These are phyloP conservation scores for Scomber japonicus DNA, from an alignment of 2,113 vertebrate species.

Conservation along the genomic window DNA sequence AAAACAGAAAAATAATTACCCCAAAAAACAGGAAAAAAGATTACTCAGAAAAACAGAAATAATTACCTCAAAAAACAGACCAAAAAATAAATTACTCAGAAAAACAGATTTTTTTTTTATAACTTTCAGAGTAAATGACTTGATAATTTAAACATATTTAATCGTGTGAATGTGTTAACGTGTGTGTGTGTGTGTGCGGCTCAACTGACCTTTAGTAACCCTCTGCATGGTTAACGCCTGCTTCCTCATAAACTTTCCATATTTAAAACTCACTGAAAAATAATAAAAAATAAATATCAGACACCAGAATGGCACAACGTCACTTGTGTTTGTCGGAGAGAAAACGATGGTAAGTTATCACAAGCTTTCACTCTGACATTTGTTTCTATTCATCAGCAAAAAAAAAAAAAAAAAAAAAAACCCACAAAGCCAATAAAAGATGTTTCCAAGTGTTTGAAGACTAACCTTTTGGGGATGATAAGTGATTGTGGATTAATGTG, in stretches of 20 bases:
- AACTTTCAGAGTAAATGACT: background rate
- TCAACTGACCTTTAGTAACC: slow-evolving; percentile 28
- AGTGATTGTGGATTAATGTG: slow-evolving; percentile 46
- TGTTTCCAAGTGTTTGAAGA: background rate
- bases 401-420: too few relatives aligned
- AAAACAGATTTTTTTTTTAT: too few relatives aligned
- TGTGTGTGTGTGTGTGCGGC: slow-evolving; percentile 20
- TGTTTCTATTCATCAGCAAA: background rate
- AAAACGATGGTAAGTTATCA: slow-evolving; percentile 54
- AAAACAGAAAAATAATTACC: too few relatives aligned
- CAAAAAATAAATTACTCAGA: too few relatives aligned
- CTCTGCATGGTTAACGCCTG: slow-evolving; percentile 48
- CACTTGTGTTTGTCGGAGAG: background rate
- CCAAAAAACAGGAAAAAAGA: too few relatives aligned
- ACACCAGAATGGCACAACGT: background rate
- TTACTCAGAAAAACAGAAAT: too few relatives aligned
- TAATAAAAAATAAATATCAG: slow-evolving; percentile 20
- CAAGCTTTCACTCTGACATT: background rate
- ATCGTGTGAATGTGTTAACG: background rate
- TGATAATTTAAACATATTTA: slow-evolving; percentile 4
- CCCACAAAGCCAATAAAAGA: background rate
- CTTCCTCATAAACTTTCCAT: slow-evolving; percentile 26
- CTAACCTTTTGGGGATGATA: slow-evolving; percentile 13
- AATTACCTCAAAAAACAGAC: too few relatives aligned
- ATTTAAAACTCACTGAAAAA: slow-evolving; percentile 31